Base-by-base conservation (phyloP, 2,888 invertebrate genomes). In the Tiliacea aurago region DNA sequence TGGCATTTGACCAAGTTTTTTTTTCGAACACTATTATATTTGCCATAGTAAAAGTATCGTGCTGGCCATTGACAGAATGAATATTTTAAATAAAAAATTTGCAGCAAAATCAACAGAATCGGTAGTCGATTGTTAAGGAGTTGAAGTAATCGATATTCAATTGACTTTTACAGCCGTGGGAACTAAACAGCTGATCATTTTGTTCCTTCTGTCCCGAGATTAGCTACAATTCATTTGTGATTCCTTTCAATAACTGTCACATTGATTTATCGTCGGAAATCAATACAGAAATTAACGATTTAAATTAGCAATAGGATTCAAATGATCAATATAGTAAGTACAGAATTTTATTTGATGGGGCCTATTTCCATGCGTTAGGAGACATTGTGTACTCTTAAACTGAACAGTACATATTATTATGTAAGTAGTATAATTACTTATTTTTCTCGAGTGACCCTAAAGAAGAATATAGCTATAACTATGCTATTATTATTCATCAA, bases 141-240 rank as follows among this genome's bases (percentile, higher is more conserved):
- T 58, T 43, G 49, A 23, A 23, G 33, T 62, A 67, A 76, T 84
- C 76, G 43, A 80, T 84, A 84, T 71, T 69, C 11, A 58, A 41
- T 66, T 67, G 66, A 64, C 62, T 76, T 58, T 55, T 64, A 70
- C 41, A 64, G 51, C 33, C 59, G 62, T 72, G 81, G 62, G 81
- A 81, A 69, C n/a, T 68, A 41, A 58, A 18, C 81, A 72, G 71
- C 58, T 80, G 84, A 59, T 62, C 18, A 23, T 62, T 68, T 71
- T 75, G 84, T 67, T 47, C 53, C 51, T 53, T 62, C 45, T 55
- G 59, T 71, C 37, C 23, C 47, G 1, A 59, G 62, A 76, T 76
- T 69, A 67, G 62, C 43, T 76, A 7, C 37, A 28, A 75, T 37
- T 55, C 43, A 49, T 79, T 83, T 70, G 47, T 76, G 71, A 78